Evolutionary conservation across 2,113 vertebrate species (phyloP).

Genomic region (Meleagris gallopavo): DNA sequence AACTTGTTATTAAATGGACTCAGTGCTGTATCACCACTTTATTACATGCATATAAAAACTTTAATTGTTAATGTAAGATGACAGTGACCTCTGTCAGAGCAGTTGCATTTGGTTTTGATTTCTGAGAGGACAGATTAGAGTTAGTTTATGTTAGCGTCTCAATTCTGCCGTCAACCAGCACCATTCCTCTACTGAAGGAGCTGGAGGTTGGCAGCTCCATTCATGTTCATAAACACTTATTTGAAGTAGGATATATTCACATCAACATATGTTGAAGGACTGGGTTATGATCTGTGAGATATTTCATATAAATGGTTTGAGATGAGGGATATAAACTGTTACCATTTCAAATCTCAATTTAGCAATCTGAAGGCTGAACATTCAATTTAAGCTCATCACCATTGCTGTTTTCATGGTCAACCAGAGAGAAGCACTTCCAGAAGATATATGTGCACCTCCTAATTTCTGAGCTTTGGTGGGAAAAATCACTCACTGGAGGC

Average conservation of each 20-base stretch:
- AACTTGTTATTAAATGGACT: neutral
- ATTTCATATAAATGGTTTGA: neutral
- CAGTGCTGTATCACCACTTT: neutral
- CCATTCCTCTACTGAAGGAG: neutral
- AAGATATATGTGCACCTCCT: neutral
- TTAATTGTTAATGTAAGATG: neutral
- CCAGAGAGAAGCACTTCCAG: neutral
- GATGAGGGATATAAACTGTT: neutral
- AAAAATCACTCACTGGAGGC: neutral
- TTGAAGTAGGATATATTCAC: neutral
- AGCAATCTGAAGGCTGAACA: neutral
- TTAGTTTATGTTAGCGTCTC: neutral
- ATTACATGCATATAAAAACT: neutral
- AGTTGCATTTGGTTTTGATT: neutral
- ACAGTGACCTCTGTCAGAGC: neutral
- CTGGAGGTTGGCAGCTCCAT: neutral
- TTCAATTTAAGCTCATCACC: neutral
- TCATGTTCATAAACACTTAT: neutral
- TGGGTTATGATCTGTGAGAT: neutral
- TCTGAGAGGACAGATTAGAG: neutral
- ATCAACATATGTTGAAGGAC: neutral
- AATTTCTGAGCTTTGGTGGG: rapidly evolving
- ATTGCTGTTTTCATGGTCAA: neutral
- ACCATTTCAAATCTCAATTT: neutral
- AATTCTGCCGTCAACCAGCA: neutral